Conservation (phyloP, 1,140 invertebrate species). For the Orchesella cincta region DNA sequence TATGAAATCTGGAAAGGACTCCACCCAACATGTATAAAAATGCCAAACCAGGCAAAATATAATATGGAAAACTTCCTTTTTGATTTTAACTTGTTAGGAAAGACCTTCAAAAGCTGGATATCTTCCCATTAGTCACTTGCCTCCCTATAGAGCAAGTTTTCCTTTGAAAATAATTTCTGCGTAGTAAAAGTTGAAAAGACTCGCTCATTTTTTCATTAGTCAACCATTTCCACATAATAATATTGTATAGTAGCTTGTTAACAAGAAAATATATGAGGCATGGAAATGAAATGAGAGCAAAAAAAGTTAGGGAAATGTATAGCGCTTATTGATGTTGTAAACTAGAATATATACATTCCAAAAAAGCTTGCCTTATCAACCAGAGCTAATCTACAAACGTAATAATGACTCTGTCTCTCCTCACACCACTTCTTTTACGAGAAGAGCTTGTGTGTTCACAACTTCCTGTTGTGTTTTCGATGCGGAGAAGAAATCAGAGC, state of each 20-base stretch:
- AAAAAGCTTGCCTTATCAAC: constrained; percentile 2
- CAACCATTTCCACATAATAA: not conserved
- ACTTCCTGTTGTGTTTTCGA: not conserved
- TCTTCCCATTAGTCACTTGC: not conserved
- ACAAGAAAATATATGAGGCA: not conserved
- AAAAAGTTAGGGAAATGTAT: not conserved
- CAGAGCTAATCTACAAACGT: not conserved
- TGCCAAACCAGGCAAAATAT: no score
- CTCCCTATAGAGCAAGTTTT: not conserved
- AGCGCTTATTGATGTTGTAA: not conserved
- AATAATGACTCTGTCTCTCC: not conserved
- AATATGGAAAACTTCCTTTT: no score
- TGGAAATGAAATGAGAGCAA: not conserved
- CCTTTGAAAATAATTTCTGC: not conserved
- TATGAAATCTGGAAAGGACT: no score
- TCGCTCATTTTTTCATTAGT: not conserved
- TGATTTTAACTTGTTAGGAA: no score
- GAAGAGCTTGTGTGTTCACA: not conserved
- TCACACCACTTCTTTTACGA: not conserved
- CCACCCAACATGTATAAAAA: no score
- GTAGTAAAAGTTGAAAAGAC: not conserved
- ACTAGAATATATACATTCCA: not conserved
- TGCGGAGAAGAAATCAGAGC: no score
- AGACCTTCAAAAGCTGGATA: no score
- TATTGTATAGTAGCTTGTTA: not conserved